These are phyloP conservation scores for Corythaeola cristata DNA, from an alignment of 2,113 vertebrate genomes.

Conservation along the genomic window DNA sequence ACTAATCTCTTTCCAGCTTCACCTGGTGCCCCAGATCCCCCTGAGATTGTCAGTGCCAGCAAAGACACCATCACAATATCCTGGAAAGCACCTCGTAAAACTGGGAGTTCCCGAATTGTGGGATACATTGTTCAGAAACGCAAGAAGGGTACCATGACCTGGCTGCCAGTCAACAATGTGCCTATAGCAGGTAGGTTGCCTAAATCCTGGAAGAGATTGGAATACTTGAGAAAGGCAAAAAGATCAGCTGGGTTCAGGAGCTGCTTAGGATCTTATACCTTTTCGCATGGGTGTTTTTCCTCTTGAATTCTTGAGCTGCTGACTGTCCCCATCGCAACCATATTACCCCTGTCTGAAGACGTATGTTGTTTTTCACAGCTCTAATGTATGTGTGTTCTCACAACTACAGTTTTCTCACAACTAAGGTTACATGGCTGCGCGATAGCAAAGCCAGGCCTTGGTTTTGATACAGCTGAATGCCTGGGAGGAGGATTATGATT, in stretches of 20 bases:
- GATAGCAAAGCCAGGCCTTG: not conserved
- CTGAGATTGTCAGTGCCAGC: conserved; percentile 79
- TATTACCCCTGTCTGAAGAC: not conserved
- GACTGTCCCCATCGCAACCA: not conserved
- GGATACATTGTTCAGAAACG: conserved; percentile 89
- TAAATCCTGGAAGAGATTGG: not conserved
- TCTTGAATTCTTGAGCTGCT: not conserved
- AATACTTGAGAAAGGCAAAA: not conserved
- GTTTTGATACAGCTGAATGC: not conserved
- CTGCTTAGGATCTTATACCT: not conserved
- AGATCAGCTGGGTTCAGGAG: not conserved
- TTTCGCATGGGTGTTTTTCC: not conserved
- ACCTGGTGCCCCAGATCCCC: conserved; percentile 81
- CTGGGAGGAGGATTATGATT: not conserved
- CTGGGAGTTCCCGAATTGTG: conserved; percentile 76
- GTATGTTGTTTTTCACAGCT: not conserved
- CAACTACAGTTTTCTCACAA: not conserved
- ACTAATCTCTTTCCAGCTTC: conserved; percentile 70
- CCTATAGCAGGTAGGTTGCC: conserved; percentile 77
- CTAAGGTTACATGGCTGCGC: not conserved
- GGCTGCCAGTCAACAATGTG: conserved; percentile 77
- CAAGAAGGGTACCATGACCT: conserved; percentile 85
- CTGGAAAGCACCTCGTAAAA: conserved; percentile 82
- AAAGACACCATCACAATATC: conserved; percentile 79
- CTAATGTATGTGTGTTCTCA: not conserved